phyloP scores from a whole-genome alignment of 2,888 invertebrate genomes.

The Hirudinaria manillensis region DNA sequence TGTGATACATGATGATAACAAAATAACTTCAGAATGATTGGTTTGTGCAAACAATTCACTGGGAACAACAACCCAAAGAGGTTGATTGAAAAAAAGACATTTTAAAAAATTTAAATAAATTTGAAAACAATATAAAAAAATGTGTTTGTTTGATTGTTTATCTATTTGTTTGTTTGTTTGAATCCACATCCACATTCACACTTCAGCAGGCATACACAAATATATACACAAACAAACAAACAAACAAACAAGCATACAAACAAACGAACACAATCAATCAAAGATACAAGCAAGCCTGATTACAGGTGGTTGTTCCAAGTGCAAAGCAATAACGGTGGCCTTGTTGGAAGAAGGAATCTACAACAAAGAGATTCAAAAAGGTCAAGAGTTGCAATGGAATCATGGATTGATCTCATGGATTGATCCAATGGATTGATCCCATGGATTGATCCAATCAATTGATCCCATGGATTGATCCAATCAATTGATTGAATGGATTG shows the following conservation, averaged over 20 bases:
- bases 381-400: too few relatives aligned
- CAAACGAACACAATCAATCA: not conserved
- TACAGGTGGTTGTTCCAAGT: too few relatives aligned
- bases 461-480: too few relatives aligned
- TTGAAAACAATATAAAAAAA: not conserved
- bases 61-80: too few relatives aligned
- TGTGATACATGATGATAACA: not conserved
- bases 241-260: slow-evolving; percentile 1
- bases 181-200: not conserved
- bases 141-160: not conserved
- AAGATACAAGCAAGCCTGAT: not conserved
- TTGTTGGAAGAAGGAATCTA: too few relatives aligned
- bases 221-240: not conserved
- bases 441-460: too few relatives aligned
- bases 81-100: too few relatives aligned
- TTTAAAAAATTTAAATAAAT: not conserved
- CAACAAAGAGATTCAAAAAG: too few relatives aligned
- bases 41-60: not conserved
- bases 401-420: too few relatives aligned
- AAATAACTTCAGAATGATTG: not conserved
- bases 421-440: too few relatives aligned
- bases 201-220: slow-evolving; percentile 8
- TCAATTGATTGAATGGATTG: too few relatives aligned
- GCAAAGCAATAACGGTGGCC: too few relatives aligned
- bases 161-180: not conserved